Evolutionary conservation across 2,113 vertebrate genomes (phyloP).

Genomic region (Micronycteris hirsuta): DNA sequence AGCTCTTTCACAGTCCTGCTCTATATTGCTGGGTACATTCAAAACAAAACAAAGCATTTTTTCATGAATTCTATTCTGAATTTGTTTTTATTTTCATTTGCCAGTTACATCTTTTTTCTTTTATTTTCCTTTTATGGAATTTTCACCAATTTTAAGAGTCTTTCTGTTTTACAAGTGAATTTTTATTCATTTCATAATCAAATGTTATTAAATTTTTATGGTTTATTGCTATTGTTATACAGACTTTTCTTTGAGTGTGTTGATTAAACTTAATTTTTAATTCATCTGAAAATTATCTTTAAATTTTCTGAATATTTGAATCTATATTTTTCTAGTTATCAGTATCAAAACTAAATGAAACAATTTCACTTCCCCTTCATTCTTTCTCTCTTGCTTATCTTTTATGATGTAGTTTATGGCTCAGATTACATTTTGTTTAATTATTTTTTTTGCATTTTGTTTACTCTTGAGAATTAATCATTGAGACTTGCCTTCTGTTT

Average conservation of each 20-base stretch:
- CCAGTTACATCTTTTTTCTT: neutral
- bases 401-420: conserved; percentile 22
- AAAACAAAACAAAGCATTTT: neutral
- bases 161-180: neutral
- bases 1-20: neutral
- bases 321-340: neutral
- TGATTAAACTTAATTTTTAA: neutral
- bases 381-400: neutral
- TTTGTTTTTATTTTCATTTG: conserved; percentile 4
- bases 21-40: neutral
- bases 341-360: neutral
- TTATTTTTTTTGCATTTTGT: neutral
- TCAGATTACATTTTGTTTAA: neutral
- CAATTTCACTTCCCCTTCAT: neutral
- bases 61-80: neutral
- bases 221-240: neutral
- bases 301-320: neutral
- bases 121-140: neutral
- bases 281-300: neutral
- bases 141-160: neutral
- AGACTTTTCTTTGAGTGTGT: neutral
- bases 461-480: neutral
- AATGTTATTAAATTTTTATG: neutral
- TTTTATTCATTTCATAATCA: neutral
- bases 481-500: neutral